Percentiles rank a stretch among this genome's conserved stretches.
Evolutionary conservation across 2,113 vertebrate species (phyloP).

Genomic region (Hemibagrus wyckioides): DNA sequence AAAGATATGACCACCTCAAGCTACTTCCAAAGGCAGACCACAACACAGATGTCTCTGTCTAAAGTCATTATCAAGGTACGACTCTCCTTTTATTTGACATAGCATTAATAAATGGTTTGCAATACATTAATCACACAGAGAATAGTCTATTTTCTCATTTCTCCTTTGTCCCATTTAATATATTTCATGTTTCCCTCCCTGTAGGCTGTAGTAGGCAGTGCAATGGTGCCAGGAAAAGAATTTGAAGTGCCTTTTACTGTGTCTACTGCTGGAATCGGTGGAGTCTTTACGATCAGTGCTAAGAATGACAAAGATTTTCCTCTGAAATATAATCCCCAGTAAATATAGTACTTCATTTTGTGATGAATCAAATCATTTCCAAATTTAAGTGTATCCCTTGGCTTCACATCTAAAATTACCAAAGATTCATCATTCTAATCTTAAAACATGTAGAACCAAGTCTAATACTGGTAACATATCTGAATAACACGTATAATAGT

Average conservation of each 20-base stretch:
- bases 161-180: not conserved
- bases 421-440: not conserved
- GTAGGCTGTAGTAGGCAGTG: slow-evolving; percentile 62
- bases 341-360: slow-evolving; percentile 10
- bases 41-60: slow-evolving; percentile 71
- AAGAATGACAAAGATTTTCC: slow-evolving; percentile 62
- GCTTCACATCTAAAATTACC: not conserved
- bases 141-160: not conserved
- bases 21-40: slow-evolving; percentile 72
- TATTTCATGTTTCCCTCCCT: not conserved
- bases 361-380: not conserved
- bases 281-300: slow-evolving; percentile 54
- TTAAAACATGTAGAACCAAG: not conserved
- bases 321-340: slow-evolving; percentile 55
- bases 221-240: slow-evolving; percentile 63
- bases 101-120: not conserved
- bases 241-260: slow-evolving; percentile 63
- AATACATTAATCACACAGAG: not conserved
- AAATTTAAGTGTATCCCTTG: not conserved
- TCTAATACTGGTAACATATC: not conserved
- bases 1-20: slow-evolving; percentile 61
- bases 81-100: not conserved
- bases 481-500: not conserved
- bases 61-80: slow-evolving; percentile 67
- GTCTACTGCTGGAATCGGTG: slow-evolving; percentile 58